Base-by-base conservation (phyloP, 2,113 vertebrate genomes). In the Chionomys nivalis region DNA sequence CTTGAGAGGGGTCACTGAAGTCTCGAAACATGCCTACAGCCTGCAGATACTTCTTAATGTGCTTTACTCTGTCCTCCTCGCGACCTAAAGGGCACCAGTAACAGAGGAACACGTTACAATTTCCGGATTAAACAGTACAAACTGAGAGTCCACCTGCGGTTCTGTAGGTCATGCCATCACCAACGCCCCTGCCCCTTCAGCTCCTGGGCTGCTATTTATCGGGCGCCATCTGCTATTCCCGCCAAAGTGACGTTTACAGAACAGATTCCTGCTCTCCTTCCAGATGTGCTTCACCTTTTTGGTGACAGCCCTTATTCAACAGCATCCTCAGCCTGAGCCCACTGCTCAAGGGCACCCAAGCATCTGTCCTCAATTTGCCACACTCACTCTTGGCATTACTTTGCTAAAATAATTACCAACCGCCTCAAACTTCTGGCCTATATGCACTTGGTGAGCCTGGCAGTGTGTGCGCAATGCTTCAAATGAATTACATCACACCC, bases 21-120 rank as follows among this genome's bases (percentile, higher is more conserved):
- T 99, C 99, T 97, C 99, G 99, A 91, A 99, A 99, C 99, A 99
- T 99, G 94, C 98, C 98, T 83, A 99, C 99, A 75, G 99, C 98
- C 97, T 99, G 99, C 87, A 99, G 99, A 94, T 99, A 99, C 70
- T 91, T 98, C 58, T 98, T 97, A 52, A 99, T 99, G 96, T 97
- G 97, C 12, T 94, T 97, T 88, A 99, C 86, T 91, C 99, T 99
- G 39, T 99, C 98, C 87, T 99, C 97, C n/a, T 99, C 99, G 76
- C 99, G 99, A 31, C 99, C 99, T 99, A 97, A 88, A 92, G 78
- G 19, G 96, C 86, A 96, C 90, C 1, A 92, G 7, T 81, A 93
- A 66, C 47, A 78, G 86, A 73, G 21, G 78, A 86, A 58, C 61
- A 39, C 17, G 4, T 94, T 91, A 92, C 11, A 66, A 39, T 31